Conservation (phyloP, 2,797 vertebrate species). For the Sebastes alutus region DNA sequence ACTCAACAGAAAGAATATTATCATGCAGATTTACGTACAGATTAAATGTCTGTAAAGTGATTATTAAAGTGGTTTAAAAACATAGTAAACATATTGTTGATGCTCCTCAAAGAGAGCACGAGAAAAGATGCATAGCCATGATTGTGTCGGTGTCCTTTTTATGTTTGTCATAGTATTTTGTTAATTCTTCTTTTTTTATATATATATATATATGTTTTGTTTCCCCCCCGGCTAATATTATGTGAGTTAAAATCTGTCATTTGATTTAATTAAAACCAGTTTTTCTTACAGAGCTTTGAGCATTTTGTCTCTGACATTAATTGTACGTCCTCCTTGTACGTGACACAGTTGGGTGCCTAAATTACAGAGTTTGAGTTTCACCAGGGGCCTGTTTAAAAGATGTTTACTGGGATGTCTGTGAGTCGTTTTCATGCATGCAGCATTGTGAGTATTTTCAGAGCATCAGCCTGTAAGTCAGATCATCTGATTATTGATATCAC, state of each 20-base stretch:
- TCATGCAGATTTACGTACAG: neutral
- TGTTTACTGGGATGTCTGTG: slow-evolving; percentile 9
- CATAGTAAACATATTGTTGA: neutral
- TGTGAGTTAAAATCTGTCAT: slow-evolving; percentile 31
- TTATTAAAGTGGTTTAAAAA: neutral
- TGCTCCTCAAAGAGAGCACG: neutral
- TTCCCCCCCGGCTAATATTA: neutral
- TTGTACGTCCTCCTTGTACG: neutral
- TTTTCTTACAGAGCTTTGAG: slow-evolving; percentile 48
- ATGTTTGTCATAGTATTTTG: slow-evolving; percentile 38
- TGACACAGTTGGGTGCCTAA: slow-evolving; percentile 31
- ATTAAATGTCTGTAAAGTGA: neutral
- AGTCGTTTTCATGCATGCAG: neutral
- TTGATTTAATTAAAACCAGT: slow-evolving; percentile 64
- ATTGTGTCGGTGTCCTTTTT: slow-evolving; percentile 41
- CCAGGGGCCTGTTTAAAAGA: slow-evolving; percentile 2
- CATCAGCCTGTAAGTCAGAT: neutral
- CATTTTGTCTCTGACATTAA: neutral
- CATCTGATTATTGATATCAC: neutral
- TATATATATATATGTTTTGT: slow-evolving; percentile 17
- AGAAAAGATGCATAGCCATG: slow-evolving; percentile 22
- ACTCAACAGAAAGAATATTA: neutral
- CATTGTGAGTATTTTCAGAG: neutral
- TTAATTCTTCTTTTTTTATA: slow-evolving; percentile 48
- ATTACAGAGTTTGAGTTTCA: slow-evolving; percentile 1